phyloP scores from a whole-genome alignment of 2,888 invertebrate species.

The Seira musarum region DNA sequence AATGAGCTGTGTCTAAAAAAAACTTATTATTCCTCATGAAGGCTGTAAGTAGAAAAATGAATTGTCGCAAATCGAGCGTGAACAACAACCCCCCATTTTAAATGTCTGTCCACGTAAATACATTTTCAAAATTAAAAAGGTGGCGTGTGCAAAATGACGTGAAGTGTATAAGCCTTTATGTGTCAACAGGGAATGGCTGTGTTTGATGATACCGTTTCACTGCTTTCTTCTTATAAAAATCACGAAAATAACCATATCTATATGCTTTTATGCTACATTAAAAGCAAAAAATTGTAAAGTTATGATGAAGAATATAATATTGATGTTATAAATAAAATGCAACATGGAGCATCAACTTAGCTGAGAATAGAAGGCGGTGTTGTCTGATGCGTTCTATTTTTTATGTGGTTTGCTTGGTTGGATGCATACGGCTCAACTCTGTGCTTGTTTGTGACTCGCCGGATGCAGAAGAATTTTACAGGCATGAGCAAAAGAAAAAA shows the following conservation, averaged over 20 bases:
- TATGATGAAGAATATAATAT: not conserved
- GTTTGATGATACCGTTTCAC: not conserved
- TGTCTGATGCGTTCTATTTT: not conserved
- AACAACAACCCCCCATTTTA: slow-evolving; percentile 36
- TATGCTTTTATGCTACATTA: not conserved
- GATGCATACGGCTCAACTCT: not conserved
- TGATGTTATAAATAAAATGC: not conserved
- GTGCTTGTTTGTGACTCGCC: not conserved
- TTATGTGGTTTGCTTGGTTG: not conserved
- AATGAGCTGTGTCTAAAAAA: slow-evolving; percentile 34
- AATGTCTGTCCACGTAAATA: slow-evolving; percentile 20
- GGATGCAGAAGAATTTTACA: not conserved
- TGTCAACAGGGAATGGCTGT: not conserved
- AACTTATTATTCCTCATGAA: slow-evolving; percentile 15
- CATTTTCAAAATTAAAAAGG: slow-evolving; percentile 37
- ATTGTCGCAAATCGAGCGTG: slow-evolving; percentile 50
- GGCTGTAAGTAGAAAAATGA: slow-evolving; percentile 31
- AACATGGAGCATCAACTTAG: not conserved
- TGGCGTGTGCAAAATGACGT: not conserved
- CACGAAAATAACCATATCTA: not conserved
- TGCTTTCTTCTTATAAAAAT: not conserved
- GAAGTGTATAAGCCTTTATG: not conserved
- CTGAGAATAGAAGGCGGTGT: not conserved
- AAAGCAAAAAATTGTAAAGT: not conserved
- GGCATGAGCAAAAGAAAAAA: not conserved